Evolutionary conservation across 1,140 invertebrate genomes (phyloP).

Genomic region (Gyrodactylus salaris): DNA sequence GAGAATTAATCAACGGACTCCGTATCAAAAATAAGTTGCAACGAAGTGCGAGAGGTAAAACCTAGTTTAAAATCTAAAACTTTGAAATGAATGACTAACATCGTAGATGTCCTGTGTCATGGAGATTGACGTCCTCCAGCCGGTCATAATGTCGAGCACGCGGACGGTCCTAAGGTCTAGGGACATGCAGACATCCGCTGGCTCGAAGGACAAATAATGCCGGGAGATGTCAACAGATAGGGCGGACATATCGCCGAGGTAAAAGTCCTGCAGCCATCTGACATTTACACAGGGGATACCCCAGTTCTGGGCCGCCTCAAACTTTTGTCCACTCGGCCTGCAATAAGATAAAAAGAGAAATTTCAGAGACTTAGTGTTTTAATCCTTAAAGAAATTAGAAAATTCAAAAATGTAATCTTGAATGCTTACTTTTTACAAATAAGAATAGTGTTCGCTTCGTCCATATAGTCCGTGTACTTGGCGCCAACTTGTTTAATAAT

Average conservation of each 20-base stretch:
- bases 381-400: no score
- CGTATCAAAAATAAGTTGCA: no score
- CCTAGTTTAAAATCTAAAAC: no score
- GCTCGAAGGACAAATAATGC: background rate
- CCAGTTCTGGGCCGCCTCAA: background rate
- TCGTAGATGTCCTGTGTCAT: background rate
- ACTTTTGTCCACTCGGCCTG: background rate
- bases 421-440: slow-evolving; percentile 3
- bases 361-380: no score
- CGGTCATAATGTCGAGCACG: background rate
- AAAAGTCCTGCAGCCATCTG: background rate
- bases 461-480: slow-evolving; percentile 5
- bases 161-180: background rate
- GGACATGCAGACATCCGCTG: background rate
- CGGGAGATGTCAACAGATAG: background rate
- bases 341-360: no score
- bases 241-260: background rate
- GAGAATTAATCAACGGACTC: no score
- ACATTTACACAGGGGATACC: slow-evolving; percentile 1
- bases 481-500: background rate
- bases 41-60: no score
- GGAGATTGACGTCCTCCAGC: background rate
- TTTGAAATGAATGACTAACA: background rate
- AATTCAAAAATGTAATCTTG: no score
- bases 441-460: background rate